A percentile compares a stretch with the other conserved stretches of the same genome.
Evolutionary conservation across 1,140 invertebrate genomes (phyloP).

Genomic region (Drosophila pruinosa): DNA sequence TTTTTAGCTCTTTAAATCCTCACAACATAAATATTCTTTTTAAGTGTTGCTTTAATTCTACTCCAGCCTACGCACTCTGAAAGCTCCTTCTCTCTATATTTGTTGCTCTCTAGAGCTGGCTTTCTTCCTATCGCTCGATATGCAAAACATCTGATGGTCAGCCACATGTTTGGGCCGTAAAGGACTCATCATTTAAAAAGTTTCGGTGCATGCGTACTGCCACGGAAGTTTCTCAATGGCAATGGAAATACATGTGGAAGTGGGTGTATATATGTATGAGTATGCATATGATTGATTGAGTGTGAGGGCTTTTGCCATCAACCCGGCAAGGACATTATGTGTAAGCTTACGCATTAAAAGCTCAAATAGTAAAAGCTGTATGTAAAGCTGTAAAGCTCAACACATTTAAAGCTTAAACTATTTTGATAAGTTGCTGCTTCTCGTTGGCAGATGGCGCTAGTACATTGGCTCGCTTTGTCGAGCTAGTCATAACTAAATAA

Average conservation of each 20-base stretch:
- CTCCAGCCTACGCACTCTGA: neutral
- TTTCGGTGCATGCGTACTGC: conserved; percentile 64
- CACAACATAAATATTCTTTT: too few relatives aligned
- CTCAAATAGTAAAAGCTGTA: conserved; percentile 19
- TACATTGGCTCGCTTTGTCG: neutral
- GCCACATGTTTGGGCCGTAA: conserved; percentile 50
- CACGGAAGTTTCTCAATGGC: conserved; percentile 61
- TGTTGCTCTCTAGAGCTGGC: neutral
- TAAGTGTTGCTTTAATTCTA: neutral
- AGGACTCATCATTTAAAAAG: conserved; percentile 5
- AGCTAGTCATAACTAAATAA: neutral
- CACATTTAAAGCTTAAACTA: neutral
- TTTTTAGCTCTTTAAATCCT: too few relatives aligned
- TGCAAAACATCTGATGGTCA: conserved; percentile 59
- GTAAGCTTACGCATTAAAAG: conserved; percentile 10
- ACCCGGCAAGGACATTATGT: conserved; percentile 52
- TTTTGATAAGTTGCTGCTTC: neutral
- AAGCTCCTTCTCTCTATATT: neutral
- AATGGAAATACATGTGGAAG: conserved; percentile 10
- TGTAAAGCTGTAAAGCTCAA: conserved; percentile 20
- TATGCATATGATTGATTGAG: neutral
- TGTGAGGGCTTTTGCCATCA: conserved; percentile 3
- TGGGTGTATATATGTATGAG: neutral
- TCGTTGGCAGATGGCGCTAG: conserved; percentile 36
- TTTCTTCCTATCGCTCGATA: neutral